phyloP scores from a whole-genome alignment of 2,113 vertebrate genomes.

The Ptychochromis oligacanthus region DNA sequence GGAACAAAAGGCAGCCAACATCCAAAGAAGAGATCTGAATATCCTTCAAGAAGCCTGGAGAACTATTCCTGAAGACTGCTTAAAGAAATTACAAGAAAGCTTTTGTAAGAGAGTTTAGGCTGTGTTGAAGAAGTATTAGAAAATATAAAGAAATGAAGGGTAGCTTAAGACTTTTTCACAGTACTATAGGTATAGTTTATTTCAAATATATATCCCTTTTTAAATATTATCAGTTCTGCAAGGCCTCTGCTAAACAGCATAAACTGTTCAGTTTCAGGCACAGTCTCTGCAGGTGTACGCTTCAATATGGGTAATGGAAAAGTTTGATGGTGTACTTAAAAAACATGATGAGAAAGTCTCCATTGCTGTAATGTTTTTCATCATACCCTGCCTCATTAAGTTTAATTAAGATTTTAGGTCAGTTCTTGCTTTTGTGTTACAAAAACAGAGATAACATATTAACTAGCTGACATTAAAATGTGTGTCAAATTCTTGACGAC shows the following conservation, averaged over 20 bases:
- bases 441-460: not conserved
- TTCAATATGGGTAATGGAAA: not conserved
- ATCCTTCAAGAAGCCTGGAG: not conserved
- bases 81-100: not conserved
- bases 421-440: slow-evolving; percentile 2
- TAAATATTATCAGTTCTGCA: not conserved
- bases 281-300: not conserved
- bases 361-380: not conserved
- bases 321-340: not conserved
- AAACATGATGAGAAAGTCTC: not conserved
- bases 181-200: not conserved
- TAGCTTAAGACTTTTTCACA: not conserved
- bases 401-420: not conserved
- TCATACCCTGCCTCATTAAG: not conserved
- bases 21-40: not conserved
- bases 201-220: not conserved
- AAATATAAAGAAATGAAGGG: not conserved
- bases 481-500: slow-evolving; percentile 45
- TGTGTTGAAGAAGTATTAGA: not conserved
- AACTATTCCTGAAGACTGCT: no score
- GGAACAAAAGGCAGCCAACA: not conserved
- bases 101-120: not conserved
- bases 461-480: slow-evolving; percentile 27
- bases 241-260: not conserved
- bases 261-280: not conserved